These are phyloP conservation scores for Nineta flava DNA, from an alignment of 2,888 invertebrate genomes.

Conservation along the genomic window DNA sequence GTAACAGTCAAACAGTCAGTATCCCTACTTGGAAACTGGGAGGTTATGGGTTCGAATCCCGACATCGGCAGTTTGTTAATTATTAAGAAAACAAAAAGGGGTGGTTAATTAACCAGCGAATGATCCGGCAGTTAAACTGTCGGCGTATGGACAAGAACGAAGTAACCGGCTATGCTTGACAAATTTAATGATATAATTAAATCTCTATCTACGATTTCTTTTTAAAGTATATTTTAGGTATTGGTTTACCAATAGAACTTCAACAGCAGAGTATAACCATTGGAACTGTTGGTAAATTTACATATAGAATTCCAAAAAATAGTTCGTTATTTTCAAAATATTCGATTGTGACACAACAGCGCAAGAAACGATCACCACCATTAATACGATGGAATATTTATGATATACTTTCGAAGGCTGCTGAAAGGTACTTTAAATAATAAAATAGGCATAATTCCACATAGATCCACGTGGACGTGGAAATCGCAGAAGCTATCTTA, in stretches of 20 bases:
- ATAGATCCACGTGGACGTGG: neutral
- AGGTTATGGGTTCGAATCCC: no score
- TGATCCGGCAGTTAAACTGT: no score
- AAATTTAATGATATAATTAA: no score
- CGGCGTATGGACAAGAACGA: no score
- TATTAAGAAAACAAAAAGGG: no score
- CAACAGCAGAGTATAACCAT: slow-evolving; percentile 1
- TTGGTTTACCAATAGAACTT: neutral
- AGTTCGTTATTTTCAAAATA: neutral
- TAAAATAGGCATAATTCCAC: neutral
- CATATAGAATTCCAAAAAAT: neutral
- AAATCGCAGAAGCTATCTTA: no score
- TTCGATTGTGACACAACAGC: neutral
- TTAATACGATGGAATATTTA: slow-evolving; percentile 5
- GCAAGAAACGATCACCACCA: neutral
- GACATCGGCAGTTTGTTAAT: no score
- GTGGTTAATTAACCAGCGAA: no score
- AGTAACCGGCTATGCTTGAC: no score
- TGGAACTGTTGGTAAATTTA: neutral
- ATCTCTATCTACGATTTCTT: no score
- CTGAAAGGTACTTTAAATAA: slow-evolving; percentile 1
- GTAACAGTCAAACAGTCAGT: no score
- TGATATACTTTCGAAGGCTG: neutral
- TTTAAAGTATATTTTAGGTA: neutral
- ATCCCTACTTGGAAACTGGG: no score